Base-by-base conservation (phyloP, 2,797 vertebrate genomes). In the Sebastiscus tertius region DNA sequence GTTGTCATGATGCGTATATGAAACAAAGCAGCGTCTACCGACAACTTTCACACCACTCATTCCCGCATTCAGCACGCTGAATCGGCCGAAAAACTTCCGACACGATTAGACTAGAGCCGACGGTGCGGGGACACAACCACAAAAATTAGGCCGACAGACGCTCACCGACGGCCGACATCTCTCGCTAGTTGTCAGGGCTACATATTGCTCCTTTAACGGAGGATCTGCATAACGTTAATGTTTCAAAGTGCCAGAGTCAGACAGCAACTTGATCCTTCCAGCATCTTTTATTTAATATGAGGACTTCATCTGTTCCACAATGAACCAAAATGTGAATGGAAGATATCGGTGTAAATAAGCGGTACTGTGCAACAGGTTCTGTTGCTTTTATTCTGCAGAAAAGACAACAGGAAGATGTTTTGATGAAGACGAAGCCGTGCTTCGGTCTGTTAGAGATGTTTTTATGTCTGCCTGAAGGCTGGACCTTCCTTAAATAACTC, bases 401-500 rank as follows among this genome's bases (percentile, higher is more conserved):
- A 24, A 63, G 11, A 39, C 36, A 20, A 68, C 3, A 62, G 46
- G 27, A 77, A 9, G 13, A 62, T 13, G 72, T 46, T 39, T 34
- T 58, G 0, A 7, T 39, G 12, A 36, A 69, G 12, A 29, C 8
- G 67, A 77, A 73, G 81, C 76, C 4, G 62, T 7, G 66, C 79
- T 71, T 80, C 59, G 0, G 56, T 73, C 52, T 59, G 24, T 22
- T 18, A 5, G 13, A 61, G 52, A 71, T 72, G 39, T 52, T 63
- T 78, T 1, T 36, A 13, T 24, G 46, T 84, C 22, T 79, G 29
- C 6, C 59, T 79, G 75, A 80, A 88, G 92, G 91, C 93, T 70
- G 92, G 88, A 79, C 84, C 93, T 91, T 91, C 77, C 22, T 1
- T n/a, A 12, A 39, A 56, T 16, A 62, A 26, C 29, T 42, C 20